Percentiles rank a stretch among this genome's conserved stretches.
Evolutionary conservation across 2,113 vertebrate species (phyloP).

Genomic region (Phylloscopus trochiloides): DNA sequence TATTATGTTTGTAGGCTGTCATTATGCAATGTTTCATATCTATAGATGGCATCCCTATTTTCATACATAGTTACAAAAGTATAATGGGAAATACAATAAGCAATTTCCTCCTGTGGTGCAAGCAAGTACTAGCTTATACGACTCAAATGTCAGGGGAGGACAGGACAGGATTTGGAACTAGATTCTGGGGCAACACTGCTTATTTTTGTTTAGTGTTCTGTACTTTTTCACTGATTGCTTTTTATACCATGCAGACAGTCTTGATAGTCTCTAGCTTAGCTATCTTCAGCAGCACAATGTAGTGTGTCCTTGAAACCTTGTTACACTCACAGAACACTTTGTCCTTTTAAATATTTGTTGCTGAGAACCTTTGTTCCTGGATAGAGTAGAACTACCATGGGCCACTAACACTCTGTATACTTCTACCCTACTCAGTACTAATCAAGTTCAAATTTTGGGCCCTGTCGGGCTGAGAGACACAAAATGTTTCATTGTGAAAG

Average conservation of each 20-base stretch:
- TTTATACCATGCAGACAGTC: not conserved
- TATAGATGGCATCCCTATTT: constrained; percentile 26
- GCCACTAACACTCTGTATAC: not conserved
- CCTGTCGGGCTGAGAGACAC: not conserved
- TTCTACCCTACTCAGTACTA: not conserved
- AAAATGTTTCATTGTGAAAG: not conserved
- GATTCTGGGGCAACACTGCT: not conserved
- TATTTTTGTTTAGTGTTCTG: not conserved
- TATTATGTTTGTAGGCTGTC: constrained; percentile 4
- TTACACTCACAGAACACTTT: not conserved
- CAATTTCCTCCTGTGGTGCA: not conserved
- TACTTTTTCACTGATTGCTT: not conserved
- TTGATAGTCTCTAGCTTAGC: not conserved
- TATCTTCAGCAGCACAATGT: not conserved
- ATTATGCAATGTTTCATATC: constrained; percentile 12
- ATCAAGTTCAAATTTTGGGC: not conserved
- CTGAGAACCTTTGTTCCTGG: not conserved
- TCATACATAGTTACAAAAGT: not conserved
- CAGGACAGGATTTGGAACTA: not conserved
- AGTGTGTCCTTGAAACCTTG: not conserved
- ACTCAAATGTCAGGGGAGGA: not conserved
- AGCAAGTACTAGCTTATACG: not conserved
- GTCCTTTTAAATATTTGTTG: not conserved
- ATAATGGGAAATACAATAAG: constrained; percentile 19
- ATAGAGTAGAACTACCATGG: not conserved